phyloP scores from a whole-genome alignment of 2,888 invertebrate genomes.

The Drosophila heteroneura region DNA sequence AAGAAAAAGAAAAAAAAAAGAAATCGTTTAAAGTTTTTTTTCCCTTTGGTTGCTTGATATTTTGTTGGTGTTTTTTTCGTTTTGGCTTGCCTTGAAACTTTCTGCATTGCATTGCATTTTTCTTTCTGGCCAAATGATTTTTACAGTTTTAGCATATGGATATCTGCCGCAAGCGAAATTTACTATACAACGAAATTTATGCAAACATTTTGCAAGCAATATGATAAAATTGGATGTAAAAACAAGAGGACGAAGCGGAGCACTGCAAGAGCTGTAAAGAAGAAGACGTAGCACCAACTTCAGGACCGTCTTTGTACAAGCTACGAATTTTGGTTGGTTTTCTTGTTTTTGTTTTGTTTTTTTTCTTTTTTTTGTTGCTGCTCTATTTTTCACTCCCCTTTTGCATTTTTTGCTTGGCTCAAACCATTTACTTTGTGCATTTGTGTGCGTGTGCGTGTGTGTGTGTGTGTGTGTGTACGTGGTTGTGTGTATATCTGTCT shows the following conservation, averaged over 20 bases:
- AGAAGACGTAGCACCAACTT: constrained; percentile 22
- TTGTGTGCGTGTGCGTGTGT: constrained; percentile 36
- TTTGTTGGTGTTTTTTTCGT: constrained; percentile 6
- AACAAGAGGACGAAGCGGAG: constrained; percentile 35
- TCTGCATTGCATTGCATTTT: constrained; percentile 69
- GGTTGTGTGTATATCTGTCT: constrained; percentile 43
- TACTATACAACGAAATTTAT: constrained; percentile 56
- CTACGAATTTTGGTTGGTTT: constrained; percentile 8
- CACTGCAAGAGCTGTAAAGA: background rate
- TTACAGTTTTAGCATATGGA: constrained; percentile 66
- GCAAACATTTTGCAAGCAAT: constrained; percentile 73
- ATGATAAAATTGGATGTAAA: constrained; percentile 74
- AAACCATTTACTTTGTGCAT: constrained; percentile 35
- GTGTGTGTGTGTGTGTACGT: constrained; percentile 22
- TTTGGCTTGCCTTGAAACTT: constrained; percentile 45
- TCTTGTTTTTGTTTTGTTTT: background rate
- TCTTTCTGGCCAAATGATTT: constrained; percentile 52
- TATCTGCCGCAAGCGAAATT: constrained; percentile 56
- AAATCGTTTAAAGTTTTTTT: constrained; percentile 55
- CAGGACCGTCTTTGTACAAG: constrained; percentile 13
- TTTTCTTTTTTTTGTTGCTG: background rate
- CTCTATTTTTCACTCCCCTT: background rate
- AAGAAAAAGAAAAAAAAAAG: constrained; percentile 36
- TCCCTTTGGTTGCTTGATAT: background rate
- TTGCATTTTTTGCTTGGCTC: constrained; percentile 23